Conservation (phyloP, 2,888 invertebrate genomes). For the Formica aserva region DNA sequence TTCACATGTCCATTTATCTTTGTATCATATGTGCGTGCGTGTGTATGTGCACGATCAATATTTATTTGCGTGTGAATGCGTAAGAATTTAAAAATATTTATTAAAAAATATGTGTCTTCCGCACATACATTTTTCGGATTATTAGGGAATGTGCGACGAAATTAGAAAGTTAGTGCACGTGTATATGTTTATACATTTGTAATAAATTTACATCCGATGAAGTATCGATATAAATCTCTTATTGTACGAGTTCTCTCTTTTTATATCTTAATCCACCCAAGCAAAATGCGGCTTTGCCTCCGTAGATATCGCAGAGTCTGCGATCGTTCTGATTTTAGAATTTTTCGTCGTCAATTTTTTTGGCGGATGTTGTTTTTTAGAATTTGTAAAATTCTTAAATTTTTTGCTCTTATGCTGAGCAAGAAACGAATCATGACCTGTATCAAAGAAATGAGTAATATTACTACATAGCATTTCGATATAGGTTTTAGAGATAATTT, state of each 20-base stretch:
- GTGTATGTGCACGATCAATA: conserved; percentile 45
- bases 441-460: conserved; percentile 11
- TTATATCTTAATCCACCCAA: conserved; percentile 74
- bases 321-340: conserved; percentile 49
- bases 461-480: not conserved
- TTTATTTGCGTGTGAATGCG: conserved; percentile 39
- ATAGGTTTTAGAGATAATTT: conserved; percentile 8
- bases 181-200: conserved; percentile 76
- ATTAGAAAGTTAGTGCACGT: conserved; percentile 54
- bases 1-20: conserved; percentile 56
- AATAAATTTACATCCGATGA: conserved; percentile 66
- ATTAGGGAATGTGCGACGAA: conserved; percentile 37
- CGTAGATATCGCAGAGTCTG: conserved; percentile 33
- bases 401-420: conserved; percentile 74
- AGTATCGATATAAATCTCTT: conserved; percentile 41
- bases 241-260: conserved; percentile 34
- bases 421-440: conserved; percentile 83
- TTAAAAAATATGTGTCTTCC: conserved; percentile 53
- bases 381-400: conserved; percentile 45
- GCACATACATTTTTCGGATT: conserved; percentile 49
- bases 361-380: conserved; percentile 58
- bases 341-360: conserved; percentile 58
- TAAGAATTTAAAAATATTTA: conserved; percentile 64
- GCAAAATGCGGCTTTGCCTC: conserved; percentile 68
- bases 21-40: conserved; percentile 30